phyloP scores from a whole-genome alignment of 1,140 invertebrate genomes.

The Euglossa dilemma region DNA sequence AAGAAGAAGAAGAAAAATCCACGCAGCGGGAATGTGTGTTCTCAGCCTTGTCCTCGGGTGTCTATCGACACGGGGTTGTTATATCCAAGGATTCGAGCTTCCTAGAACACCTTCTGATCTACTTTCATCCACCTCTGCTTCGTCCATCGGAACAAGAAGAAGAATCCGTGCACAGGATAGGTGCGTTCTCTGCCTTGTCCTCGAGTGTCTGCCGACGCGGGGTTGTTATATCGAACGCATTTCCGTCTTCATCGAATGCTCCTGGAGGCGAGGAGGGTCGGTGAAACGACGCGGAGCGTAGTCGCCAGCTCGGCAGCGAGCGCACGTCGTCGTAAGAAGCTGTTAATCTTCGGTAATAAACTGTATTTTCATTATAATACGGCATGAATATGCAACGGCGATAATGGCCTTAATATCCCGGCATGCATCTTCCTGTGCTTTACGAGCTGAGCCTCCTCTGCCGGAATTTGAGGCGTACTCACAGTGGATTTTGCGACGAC shows the following conservation, averaged over 20 bases:
- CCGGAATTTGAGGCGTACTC: slow-evolving; percentile 81
- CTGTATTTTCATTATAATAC: slow-evolving; percentile 84
- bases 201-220: not conserved
- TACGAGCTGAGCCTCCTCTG: slow-evolving; percentile 81
- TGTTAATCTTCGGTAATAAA: slow-evolving; percentile 84
- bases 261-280: slow-evolving; percentile 31
- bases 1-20: too few species aligned
- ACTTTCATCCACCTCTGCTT: too few species aligned
- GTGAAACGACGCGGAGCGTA: slow-evolving; percentile 57
- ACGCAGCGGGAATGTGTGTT: too few species aligned
- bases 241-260: slow-evolving; percentile 43
- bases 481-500: slow-evolving; percentile 78
- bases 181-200: too few species aligned
- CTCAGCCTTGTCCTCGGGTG: too few species aligned
- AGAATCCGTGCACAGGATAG: too few species aligned
- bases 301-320: slow-evolving; percentile 69
- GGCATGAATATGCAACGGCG: slow-evolving; percentile 83
- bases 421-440: slow-evolving; percentile 83
- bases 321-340: slow-evolving; percentile 81
- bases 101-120: too few species aligned
- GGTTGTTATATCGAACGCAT: slow-evolving; percentile 8
- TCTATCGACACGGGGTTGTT: too few species aligned
- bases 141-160: not conserved
- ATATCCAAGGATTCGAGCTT: too few species aligned
- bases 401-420: slow-evolving; percentile 83